Percentiles rank a stretch among this genome's conserved stretches.
Evolutionary conservation across 1,140 invertebrate genomes (phyloP).

Genomic region (Caenorhabditis briggsae): DNA sequence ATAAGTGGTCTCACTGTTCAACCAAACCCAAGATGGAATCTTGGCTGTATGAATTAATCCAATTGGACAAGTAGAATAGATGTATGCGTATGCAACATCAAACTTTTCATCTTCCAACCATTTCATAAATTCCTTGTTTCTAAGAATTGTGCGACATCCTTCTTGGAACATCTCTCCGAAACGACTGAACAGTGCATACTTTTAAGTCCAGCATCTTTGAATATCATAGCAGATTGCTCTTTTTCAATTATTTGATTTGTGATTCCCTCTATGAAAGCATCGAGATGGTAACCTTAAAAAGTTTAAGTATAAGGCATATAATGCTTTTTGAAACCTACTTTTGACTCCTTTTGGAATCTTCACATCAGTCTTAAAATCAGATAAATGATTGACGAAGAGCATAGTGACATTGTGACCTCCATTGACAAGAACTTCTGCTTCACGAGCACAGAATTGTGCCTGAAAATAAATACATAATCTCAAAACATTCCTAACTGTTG

Average conservation of each 20-base stretch:
- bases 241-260: conserved; percentile 32
- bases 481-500: background rate
- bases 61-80: conserved; percentile 61
- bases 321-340: background rate
- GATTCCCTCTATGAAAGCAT: conserved; percentile 49
- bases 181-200: conserved; percentile 42
- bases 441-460: conserved; percentile 52
- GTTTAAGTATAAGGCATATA: too few relatives aligned
- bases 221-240: conserved; percentile 44
- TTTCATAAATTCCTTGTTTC: conserved; percentile 63
- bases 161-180: conserved; percentile 32
- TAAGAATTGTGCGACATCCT: conserved; percentile 37
- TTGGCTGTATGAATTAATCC: conserved; percentile 60
- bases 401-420: conserved; percentile 66
- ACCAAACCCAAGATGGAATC: conserved; percentile 66
- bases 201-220: conserved; percentile 37
- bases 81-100: conserved; percentile 63
- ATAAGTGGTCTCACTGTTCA: conserved; percentile 64
- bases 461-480: conserved; percentile 21
- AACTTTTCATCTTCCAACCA: conserved; percentile 64
- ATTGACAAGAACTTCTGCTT: conserved; percentile 62
- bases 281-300: background rate
- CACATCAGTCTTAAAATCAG: conserved; percentile 45
- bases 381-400: conserved; percentile 4
- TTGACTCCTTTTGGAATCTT: conserved; percentile 56